phyloP scores from a whole-genome alignment of 2,797 vertebrate species.

The Balearica regulorum region DNA sequence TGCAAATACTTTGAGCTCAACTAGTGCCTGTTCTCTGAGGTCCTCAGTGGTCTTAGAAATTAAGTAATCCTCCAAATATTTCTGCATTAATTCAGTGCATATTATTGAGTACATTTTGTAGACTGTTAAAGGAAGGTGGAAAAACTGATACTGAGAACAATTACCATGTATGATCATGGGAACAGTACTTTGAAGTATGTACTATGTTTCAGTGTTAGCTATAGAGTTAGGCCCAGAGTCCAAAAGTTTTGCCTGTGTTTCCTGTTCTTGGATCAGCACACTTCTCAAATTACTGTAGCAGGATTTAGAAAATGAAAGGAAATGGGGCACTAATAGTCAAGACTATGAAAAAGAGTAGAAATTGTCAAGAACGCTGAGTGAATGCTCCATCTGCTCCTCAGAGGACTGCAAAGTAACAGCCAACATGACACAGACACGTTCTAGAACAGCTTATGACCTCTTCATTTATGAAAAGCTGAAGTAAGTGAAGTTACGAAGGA shows the following conservation, averaged over 20 bases:
- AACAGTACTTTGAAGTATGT: not conserved
- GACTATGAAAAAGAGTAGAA: not conserved
- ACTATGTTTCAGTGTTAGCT: not conserved
- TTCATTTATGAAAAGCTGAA: not conserved
- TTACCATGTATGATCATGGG: rapidly evolving
- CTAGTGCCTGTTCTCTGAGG: not conserved
- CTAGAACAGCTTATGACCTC: not conserved
- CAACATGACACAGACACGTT: not conserved
- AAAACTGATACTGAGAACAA: not conserved
- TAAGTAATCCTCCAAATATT: not conserved
- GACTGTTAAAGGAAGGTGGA: not conserved
- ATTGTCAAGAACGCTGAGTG: not conserved
- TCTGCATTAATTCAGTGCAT: not conserved
- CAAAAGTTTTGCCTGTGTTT: not conserved
- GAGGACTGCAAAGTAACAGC: not conserved
- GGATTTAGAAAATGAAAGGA: not conserved
- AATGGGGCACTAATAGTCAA: not conserved
- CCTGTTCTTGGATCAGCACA: not conserved
- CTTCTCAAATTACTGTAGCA: not conserved
- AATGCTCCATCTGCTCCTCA: not conserved
- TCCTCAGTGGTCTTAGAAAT: not conserved
- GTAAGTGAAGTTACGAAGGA: not conserved
- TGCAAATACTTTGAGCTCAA: not conserved
- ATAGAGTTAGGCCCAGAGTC: not conserved
- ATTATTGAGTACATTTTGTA: not conserved